A percentile compares a stretch with the other conserved stretches of the same genome.
These are phyloP conservation scores for Prionailurus bengalensis DNA, from an alignment of 2,113 vertebrate genomes.

Conservation along the genomic window DNA sequence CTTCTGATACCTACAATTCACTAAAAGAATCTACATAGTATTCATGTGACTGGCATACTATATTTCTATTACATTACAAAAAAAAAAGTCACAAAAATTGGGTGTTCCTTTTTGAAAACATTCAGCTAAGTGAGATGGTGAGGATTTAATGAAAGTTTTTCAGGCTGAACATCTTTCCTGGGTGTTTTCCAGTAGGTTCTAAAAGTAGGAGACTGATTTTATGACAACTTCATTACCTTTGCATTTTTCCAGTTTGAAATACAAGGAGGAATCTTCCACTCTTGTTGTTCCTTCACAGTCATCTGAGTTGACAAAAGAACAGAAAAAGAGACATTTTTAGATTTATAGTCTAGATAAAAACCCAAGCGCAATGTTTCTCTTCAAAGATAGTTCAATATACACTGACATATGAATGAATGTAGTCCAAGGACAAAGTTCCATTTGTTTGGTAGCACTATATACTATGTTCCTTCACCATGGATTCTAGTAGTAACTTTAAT, in stretches of 20 bases:
- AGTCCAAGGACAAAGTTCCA: constrained; percentile 15
- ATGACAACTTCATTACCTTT: constrained; percentile 92
- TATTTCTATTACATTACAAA: constrained; percentile 2
- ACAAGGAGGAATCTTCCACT: constrained; percentile 99
- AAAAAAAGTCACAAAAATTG: background rate
- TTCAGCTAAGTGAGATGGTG: constrained; percentile 45
- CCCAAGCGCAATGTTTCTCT: background rate
- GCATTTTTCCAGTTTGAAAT: constrained; percentile 99
- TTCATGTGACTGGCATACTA: constrained; percentile 6
- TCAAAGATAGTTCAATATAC: constrained; percentile 31
- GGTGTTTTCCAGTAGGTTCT: constrained; percentile 54
- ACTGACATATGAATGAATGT: background rate
- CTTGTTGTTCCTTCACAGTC: constrained; percentile 99
- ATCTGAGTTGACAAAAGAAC: constrained; percentile 89
- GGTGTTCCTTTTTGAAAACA: constrained; percentile 61
- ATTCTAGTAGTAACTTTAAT: constrained; percentile 24
- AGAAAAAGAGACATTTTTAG: constrained; percentile 60
- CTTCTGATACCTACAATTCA: constrained; percentile 27
- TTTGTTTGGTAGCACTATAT: constrained; percentile 6
- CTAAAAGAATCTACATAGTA: background rate
- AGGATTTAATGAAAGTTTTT: constrained; percentile 72
- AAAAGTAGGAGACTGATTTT: constrained; percentile 70
- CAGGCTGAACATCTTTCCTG: constrained; percentile 39
- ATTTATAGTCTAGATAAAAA: constrained; percentile 56
- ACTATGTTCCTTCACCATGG: background rate